Conservation (phyloP, 2,797 vertebrate genomes). For the Psittacula derbiana region DNA sequence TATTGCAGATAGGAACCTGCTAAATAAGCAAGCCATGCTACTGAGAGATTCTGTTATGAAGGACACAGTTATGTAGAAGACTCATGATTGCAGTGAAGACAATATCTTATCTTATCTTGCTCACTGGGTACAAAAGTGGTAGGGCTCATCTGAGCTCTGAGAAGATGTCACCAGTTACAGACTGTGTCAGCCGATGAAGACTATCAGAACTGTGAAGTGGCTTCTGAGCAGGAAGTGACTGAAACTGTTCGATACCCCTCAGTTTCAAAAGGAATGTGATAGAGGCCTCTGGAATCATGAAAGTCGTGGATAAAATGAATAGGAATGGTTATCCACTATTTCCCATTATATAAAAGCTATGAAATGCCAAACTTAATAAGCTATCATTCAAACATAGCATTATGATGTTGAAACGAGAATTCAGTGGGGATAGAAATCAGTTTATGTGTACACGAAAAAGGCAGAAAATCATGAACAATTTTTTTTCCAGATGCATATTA, state of each 20-base stretch:
- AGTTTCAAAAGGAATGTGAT: neutral
- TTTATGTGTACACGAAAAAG: neutral
- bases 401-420: neutral
- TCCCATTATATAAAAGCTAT: neutral
- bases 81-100: neutral
- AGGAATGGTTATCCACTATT: neutral
- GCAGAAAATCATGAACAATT: neutral
- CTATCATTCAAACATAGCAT: neutral
- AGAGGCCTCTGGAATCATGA: neutral
- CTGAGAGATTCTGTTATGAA: neutral
- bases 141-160: neutral
- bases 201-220: neutral
- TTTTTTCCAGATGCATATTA: neutral
- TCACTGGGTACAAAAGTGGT: neutral
- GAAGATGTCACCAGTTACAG: neutral
- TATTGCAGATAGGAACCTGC: neutral
- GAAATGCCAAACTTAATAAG: neutral
- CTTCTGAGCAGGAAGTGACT: neutral
- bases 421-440: neutral
- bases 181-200: neutral
- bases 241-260: neutral
- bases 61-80: fast-evolving
- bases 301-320: neutral
- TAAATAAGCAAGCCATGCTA: neutral
- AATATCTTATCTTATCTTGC: neutral